Percentiles rank a stretch among this genome's conserved stretches.
These are phyloP conservation scores for Gopherus flavomarginatus DNA, from an alignment of 2,113 vertebrate genomes.

Conservation along the genomic window DNA sequence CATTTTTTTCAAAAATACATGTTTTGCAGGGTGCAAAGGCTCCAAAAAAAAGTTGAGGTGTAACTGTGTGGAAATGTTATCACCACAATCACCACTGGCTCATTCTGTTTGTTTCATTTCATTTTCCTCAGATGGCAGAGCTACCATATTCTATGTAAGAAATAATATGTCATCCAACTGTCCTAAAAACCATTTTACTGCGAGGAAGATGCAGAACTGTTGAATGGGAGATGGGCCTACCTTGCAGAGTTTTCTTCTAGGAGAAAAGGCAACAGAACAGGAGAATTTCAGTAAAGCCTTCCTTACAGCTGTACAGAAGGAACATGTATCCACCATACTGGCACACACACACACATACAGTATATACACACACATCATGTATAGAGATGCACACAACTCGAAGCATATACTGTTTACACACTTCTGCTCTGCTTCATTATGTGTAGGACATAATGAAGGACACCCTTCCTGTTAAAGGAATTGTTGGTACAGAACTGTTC, in stretches of 20 bases:
- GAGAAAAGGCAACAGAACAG: conserved; percentile 37
- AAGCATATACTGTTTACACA: conserved; percentile 54
- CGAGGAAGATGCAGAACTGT: conserved; percentile 15
- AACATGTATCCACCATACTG: conserved; percentile 13
- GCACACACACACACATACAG: not conserved
- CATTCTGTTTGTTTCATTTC: conserved; percentile 59
- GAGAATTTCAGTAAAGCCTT: conserved; percentile 15
- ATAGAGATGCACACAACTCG: conserved; percentile 34
- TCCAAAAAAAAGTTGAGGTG: conserved; percentile 33
- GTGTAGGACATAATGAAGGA: not conserved
- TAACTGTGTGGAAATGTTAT: conserved; percentile 62
- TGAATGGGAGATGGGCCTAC: conserved; percentile 12
- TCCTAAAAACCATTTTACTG: conserved; percentile 50
- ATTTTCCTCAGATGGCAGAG: conserved; percentile 62
- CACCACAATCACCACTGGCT: conserved; percentile 61
- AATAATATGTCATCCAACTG: conserved; percentile 42
- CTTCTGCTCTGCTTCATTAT: conserved; percentile 56
- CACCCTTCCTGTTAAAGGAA: conserved; percentile 59
- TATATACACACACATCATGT: conserved; percentile 29
- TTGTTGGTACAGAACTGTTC: conserved; percentile 35
- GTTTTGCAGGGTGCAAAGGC: conserved; percentile 15
- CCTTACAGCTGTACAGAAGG: conserved; percentile 33
- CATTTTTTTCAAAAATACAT: not conserved
- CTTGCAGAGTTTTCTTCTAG: not conserved
- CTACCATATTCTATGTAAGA: conserved; percentile 47